Evolutionary conservation across 2,797 vertebrate species (phyloP), one percentile per base, ranked within the genome.

Genomic region (Meda fulgida): DNA sequence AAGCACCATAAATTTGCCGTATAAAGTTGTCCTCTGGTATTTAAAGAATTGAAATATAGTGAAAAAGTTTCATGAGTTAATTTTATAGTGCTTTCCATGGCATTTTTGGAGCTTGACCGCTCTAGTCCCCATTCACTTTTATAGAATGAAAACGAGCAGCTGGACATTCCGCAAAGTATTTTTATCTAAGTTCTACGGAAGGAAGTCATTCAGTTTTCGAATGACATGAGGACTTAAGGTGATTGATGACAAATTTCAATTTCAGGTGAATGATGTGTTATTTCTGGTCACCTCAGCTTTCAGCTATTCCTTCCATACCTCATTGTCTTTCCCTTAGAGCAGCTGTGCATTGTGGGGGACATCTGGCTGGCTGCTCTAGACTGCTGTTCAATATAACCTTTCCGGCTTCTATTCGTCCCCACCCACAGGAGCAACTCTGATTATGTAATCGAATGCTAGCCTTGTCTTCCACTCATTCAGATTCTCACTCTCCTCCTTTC

Each of bases 311-410:
- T 72, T 51, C 71, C 51, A 23, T 53, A 80, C 70, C 87, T 84
- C 10, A 36, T 18, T 67, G 55, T 84, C 84, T 79, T 84, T 87
- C 43, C 43, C 75, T 48, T 72, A 73, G 53, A 70, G 67, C 85
- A 73, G 83, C 55, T 48, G 73, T 77, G 89, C 80, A 85, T 79
- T 85, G 55, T 81, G 85, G 85, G 78, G 86, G 43, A 70, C 78
- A 76, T 81, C 70, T 63, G 48, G n/a, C 82, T 51, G 82, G 23
- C 69, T 40, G 66, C 53, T 58, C 70, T 21, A 51, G 60, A 78
- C 70, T 75, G 43, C 43, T 70, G 77, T 83, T 38, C 40, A 75
- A 67, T 72, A 40, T 70, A 31, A 76, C 38, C 43, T 70, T 63
- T 55, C 18, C 46, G 14, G 34, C 26, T 85, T 43, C 34, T 19